Base-by-base conservation (phyloP, 2,888 invertebrate species). In the Thymelicus acteon region DNA sequence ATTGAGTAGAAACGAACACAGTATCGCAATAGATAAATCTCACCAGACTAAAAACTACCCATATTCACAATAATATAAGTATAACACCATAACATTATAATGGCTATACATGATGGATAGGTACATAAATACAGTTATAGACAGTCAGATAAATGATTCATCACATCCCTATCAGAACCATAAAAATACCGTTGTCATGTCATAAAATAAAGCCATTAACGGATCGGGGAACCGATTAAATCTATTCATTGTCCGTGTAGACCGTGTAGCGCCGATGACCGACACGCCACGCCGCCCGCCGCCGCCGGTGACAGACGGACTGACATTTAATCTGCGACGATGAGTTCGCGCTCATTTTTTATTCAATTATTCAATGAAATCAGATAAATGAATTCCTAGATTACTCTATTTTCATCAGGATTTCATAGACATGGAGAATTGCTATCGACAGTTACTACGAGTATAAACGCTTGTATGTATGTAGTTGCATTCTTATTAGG, bases 141-240 rank as follows among this genome's bases (percentile, higher is more conserved):
- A 52, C 49, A 52, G 44, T 12, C 49, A n/a, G 49, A 52, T 52
- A 52, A 52, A 52, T 52, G 49, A 52, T 52, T 52, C 19, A 31
- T 57, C 31, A 31, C 31, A 31, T 57, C 44, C 15, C n/a, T 49
- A 60, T 67, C 67, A 60, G 40, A 8, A 19, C 60, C 64, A 61
- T 64, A 44, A 65, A 44, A 65, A 57, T 68, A 47, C 68, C 61
- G 48, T 62, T 71, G 68, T 72, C 52, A 61, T 54, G 48, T 70
- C 58, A 72, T 73, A 72, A 74, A 74, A 72, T 73, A 73, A 73
- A 71, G 61, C 67, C 72, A 73, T 72, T 73, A 70, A 64, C 19
- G 60, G 54, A 61, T 39, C 13, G 62, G 77, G 80, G 81, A 80
- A 82, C 63, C 78, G 77, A 82, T 82, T 82, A 82, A 80, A 81